These are phyloP conservation scores for Aviceda cuculoides DNA, from an alignment of 2,797 vertebrate genomes.

Conservation along the genomic window DNA sequence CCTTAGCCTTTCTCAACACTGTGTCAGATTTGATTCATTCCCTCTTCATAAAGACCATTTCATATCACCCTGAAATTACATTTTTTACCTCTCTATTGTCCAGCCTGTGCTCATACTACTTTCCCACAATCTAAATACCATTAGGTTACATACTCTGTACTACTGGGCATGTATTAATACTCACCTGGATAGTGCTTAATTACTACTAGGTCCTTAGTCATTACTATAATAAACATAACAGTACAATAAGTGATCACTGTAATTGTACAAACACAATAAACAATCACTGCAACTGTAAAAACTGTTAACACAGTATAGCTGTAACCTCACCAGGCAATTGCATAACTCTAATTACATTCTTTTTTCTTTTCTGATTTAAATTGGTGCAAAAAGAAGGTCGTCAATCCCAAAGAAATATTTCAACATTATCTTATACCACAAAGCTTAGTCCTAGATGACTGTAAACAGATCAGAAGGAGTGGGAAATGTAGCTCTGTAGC, in stretches of 20 bases:
- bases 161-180: not conserved
- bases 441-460: not conserved
- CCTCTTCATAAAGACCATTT: not conserved
- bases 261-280: not conserved
- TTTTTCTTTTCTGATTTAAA: not conserved
- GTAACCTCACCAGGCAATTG: not conserved
- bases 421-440: not conserved
- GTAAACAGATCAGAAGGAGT: not conserved
- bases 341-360: not conserved
- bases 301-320: not conserved
- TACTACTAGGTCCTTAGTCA: not conserved
- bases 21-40: not conserved
- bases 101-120: not conserved
- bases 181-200: not conserved
- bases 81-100: not conserved
- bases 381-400: not conserved
- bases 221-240: not conserved
- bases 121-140: not conserved
- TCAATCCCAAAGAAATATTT: not conserved
- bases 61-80: not conserved
- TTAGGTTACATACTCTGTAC: not conserved
- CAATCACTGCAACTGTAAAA: not conserved
- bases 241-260: not conserved
- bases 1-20: not conserved
- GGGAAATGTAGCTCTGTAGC: not conserved